Evolutionary conservation across 2,888 invertebrate species (phyloP).

Genomic region (Hecatera dysodea): DNA sequence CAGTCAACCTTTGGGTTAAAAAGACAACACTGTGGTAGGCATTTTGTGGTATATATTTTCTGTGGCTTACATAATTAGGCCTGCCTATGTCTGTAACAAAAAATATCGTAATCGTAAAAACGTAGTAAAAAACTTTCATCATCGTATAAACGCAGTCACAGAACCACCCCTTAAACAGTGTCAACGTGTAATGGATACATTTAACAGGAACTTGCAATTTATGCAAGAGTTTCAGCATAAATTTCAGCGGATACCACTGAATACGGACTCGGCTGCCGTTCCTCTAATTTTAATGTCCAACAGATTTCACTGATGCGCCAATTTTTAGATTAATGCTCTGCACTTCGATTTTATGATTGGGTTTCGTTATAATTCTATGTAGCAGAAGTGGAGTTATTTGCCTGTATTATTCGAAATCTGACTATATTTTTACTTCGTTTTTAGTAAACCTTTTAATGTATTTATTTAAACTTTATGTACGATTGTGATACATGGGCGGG

Average conservation of each 20-base stretch:
- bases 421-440: not conserved
- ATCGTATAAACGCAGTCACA: conserved; percentile 44
- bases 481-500: no score
- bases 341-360: conserved; percentile 30
- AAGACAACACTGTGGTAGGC: no score
- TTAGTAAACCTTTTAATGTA: no score
- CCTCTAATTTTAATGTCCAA: conserved; percentile 72
- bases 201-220: conserved; percentile 85
- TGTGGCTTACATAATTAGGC: no score
- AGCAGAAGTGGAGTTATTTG: not conserved
- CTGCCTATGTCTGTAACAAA: no score
- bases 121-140: not conserved
- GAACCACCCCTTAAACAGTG: conserved; percentile 73
- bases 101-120: no score
- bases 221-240: conserved; percentile 83
- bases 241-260: conserved; percentile 75
- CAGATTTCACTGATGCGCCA: conserved; percentile 61
- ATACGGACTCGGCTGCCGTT: conserved; percentile 67
- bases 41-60: no score
- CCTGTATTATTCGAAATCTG: not conserved
- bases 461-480: no score
- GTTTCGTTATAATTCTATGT: not conserved
- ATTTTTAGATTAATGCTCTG: conserved; percentile 42
- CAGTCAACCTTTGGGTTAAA: no score
- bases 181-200: conserved; percentile 88